These are phyloP conservation scores for Digitonthophagus gazella DNA, from an alignment of 2,888 invertebrate species.

Conservation along the genomic window DNA sequence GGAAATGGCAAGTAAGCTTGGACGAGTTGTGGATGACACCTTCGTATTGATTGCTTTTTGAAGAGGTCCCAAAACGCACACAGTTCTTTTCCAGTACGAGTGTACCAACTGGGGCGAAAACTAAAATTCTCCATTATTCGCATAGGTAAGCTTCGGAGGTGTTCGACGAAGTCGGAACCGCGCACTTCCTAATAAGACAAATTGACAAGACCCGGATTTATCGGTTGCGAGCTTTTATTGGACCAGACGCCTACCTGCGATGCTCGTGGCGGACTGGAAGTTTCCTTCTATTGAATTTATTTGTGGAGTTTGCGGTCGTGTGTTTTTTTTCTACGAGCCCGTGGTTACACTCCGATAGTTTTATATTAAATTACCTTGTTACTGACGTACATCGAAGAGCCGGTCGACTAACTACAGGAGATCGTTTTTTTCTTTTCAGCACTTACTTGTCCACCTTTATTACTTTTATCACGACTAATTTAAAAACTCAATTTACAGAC, in stretches of 20 bases:
- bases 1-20: background rate
- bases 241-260: background rate
- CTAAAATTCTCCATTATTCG: background rate
- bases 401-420: background rate
- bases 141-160: background rate
- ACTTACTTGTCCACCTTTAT: background rate
- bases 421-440: background rate
- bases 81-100: background rate
- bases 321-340: background rate
- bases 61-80: background rate
- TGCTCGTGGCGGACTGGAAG: background rate
- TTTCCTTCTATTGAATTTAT: background rate
- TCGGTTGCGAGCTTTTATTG: background rate
- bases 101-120: background rate
- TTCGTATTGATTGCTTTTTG: background rate
- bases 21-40: background rate
- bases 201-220: constrained; percentile 16
- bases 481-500: background rate
- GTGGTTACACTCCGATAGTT: background rate
- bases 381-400: background rate
- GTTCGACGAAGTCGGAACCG: background rate
- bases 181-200: constrained; percentile 8
- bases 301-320: background rate
- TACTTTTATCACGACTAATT: background rate
- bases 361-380: background rate